These are phyloP conservation scores for Eupeodes luniger DNA, from an alignment of 2,888 invertebrate genomes.

Conservation along the genomic window DNA sequence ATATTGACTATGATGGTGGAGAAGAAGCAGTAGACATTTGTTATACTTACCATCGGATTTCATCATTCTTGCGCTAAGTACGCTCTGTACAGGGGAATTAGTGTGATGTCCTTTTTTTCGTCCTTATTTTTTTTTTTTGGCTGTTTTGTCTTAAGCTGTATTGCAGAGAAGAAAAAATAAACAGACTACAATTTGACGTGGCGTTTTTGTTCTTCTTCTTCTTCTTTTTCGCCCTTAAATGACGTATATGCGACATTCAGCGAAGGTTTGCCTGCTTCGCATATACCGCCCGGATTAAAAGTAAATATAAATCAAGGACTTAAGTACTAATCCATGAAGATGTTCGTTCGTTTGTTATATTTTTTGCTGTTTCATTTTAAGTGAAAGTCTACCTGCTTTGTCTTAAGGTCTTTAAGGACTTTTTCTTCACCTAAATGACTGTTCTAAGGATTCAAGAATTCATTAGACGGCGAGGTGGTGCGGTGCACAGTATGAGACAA, in stretches of 20 bases:
- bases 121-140: neutral
- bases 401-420: neutral
- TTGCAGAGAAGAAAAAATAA: conserved; percentile 17
- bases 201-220: conserved; percentile 16
- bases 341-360: conserved; percentile 31
- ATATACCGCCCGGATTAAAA: conserved; percentile 34
- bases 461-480: neutral
- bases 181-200: neutral
- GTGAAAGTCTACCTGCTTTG: neutral
- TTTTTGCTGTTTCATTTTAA: neutral
- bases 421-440: neutral
- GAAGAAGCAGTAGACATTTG: conserved; percentile 60
- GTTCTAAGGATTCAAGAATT: neutral
- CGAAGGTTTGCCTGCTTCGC: neutral
- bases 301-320: conserved; percentile 72
- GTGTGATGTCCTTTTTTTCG: conserved; percentile 68
- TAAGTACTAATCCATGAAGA: conserved; percentile 65
- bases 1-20: conserved; percentile 40
- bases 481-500: neutral
- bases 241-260: conserved; percentile 35
- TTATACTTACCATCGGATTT: conserved; percentile 67
- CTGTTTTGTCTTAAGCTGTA: conserved; percentile 25
- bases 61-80: conserved; percentile 70
- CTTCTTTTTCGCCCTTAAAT: conserved; percentile 11
- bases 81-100: conserved; percentile 62